phyloP scores from a whole-genome alignment of 2,113 vertebrate genomes.

The Ornithorhynchus anatinus region DNA sequence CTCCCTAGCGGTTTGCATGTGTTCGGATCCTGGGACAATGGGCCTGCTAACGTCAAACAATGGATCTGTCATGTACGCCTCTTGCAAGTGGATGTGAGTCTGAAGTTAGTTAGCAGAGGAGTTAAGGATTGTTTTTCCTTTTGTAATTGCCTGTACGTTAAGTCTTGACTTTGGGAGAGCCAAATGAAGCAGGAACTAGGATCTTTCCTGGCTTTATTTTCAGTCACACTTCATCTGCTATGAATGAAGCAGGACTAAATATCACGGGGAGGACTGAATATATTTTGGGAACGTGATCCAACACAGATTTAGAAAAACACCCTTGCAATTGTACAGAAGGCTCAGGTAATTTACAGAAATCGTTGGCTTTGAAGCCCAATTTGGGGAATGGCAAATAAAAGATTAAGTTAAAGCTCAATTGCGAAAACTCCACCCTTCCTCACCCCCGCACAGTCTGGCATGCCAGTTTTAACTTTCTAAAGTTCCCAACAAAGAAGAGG shows the following conservation, averaged over 20 bases:
- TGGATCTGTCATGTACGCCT: conserved; percentile 82
- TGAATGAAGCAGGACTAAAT: conserved; percentile 62
- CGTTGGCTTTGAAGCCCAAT: background rate
- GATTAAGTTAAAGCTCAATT: background rate
- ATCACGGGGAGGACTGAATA: conserved; percentile 63
- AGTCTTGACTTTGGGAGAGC: conserved; percentile 68
- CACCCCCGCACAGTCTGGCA: background rate
- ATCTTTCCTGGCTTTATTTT: conserved; percentile 62
- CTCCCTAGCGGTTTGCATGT: conserved; percentile 79
- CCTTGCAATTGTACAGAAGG: background rate
- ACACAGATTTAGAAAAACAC: conserved; percentile 47
- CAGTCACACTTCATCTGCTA: conserved; percentile 69
- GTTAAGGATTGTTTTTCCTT: conserved; percentile 66
- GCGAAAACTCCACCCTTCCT: too few species aligned
- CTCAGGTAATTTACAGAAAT: background rate
- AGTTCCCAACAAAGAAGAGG: background rate
- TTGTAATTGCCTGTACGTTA: conserved; percentile 67
- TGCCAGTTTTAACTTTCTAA: conserved; percentile 22
- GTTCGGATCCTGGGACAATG: conserved; percentile 79
- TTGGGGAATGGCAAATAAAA: background rate
- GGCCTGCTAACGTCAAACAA: conserved; percentile 82
- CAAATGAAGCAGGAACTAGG: conserved; percentile 43
- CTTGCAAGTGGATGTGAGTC: conserved; percentile 69
- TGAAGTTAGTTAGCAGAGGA: conserved; percentile 68
- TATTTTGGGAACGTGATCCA: conserved; percentile 56